Evolutionary conservation across 1,140 invertebrate species (phyloP).

Genomic region (Chelonus insularis): DNA sequence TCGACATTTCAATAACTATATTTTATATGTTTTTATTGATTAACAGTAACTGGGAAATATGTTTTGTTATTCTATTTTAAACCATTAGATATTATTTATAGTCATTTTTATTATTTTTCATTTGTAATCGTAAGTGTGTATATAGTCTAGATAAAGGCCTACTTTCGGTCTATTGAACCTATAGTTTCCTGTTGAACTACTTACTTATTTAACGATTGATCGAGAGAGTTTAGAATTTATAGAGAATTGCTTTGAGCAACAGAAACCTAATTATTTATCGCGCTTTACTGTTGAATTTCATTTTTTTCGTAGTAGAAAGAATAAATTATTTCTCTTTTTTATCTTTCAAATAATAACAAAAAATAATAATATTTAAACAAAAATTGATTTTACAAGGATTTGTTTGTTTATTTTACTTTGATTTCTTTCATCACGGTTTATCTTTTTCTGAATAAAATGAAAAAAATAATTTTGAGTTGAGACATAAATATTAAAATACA

Average conservation of each 20-base stretch:
- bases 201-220: slow-evolving; percentile 4
- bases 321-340: no score
- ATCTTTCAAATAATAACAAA: slow-evolving; percentile 1
- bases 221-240: slow-evolving; percentile 8
- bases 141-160: neutral
- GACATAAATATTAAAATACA: no score
- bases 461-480: no score
- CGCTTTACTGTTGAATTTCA: no score
- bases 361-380: neutral
- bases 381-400: neutral
- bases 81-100: neutral
- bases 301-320: no score
- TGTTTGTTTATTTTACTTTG: no score
- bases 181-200: neutral
- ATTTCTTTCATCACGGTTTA: neutral
- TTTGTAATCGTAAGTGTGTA: neutral
- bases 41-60: neutral
- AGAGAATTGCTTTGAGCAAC: neutral
- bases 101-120: neutral
- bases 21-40: neutral
- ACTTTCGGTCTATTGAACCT: neutral
- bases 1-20: neutral
- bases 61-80: neutral
- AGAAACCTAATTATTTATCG: neutral
- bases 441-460: neutral